These are phyloP conservation scores for Tetragonula carbonaria DNA, from an alignment of 2,888 invertebrate genomes.

Conservation along the genomic window DNA sequence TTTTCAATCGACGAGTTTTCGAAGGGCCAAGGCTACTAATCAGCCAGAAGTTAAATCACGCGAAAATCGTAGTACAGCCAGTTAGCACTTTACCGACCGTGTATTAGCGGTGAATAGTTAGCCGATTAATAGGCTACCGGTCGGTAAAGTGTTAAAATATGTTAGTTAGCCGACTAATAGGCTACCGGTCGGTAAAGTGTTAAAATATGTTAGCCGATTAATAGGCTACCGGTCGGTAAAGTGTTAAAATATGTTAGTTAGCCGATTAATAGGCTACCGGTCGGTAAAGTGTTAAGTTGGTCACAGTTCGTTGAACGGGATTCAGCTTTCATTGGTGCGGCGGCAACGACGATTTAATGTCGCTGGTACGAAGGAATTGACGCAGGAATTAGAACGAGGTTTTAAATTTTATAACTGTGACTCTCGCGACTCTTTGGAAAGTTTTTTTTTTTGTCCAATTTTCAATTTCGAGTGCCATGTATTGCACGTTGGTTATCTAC, in stretches of 20 bases:
- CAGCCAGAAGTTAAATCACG: conserved; percentile 47
- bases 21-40: conserved; percentile 28
- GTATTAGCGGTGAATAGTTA: no score
- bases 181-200: no score
- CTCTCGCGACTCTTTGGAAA: no score
- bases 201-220: no score
- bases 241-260: no score
- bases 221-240: no score
- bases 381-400: neutral
- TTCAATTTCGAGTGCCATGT: conserved; percentile 17
- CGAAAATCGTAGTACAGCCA: conserved; percentile 36
- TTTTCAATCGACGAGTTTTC: conserved; percentile 35
- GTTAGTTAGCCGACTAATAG: no score
- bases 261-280: no score
- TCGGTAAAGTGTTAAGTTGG: neutral
- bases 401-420: no score
- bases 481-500: conserved; percentile 8
- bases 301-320: conserved; percentile 25
- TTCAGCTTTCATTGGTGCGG: conserved; percentile 25
- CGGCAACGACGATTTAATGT: neutral
- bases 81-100: neutral
- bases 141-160: no score
- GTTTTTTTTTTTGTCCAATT: no score
- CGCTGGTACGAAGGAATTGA: conserved; percentile 6
- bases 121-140: no score